A percentile compares a stretch with the other conserved stretches of the same genome.
Conservation (phyloP, 2,113 vertebrate species). For the Rostratula benghalensis region DNA sequence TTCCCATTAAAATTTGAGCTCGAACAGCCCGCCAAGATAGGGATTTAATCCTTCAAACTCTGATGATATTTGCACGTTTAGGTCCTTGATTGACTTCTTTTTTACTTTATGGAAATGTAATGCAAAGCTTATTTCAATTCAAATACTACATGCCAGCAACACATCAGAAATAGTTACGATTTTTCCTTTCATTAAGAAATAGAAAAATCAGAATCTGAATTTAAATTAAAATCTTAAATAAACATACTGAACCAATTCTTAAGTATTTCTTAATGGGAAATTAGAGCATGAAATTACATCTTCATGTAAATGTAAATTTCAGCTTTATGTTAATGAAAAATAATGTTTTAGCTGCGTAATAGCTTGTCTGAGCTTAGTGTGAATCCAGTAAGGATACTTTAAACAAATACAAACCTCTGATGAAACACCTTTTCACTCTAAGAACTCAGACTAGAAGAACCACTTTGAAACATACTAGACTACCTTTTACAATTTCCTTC, state of each 20-base stretch:
- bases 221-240: slow-evolving; percentile 1
- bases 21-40: not conserved
- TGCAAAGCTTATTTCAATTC: not conserved
- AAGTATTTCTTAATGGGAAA: slow-evolving; percentile 29
- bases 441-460: not conserved
- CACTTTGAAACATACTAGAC: not conserved
- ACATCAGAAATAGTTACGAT: not conserved
- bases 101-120: not conserved
- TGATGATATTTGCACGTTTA: not conserved
- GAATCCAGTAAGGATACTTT: not conserved
- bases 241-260: not conserved
- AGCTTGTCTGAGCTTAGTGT: not conserved
- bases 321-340: slow-evolving; percentile 11
- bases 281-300: slow-evolving; percentile 1
- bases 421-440: not conserved
- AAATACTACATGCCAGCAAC: not conserved
- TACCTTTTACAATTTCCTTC: not conserved
- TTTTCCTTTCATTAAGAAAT: slow-evolving; percentile 15
- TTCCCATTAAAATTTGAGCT: slow-evolving; percentile 1
- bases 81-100: not conserved
- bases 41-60: not conserved
- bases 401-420: not conserved
- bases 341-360: not conserved
- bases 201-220: slow-evolving; percentile 19
- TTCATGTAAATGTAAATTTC: slow-evolving; percentile 30